Evolutionary conservation across 2,888 invertebrate species (phyloP), one percentile per base, ranked within the genome.

Genomic region (Cordylochernes scorpioides): DNA sequence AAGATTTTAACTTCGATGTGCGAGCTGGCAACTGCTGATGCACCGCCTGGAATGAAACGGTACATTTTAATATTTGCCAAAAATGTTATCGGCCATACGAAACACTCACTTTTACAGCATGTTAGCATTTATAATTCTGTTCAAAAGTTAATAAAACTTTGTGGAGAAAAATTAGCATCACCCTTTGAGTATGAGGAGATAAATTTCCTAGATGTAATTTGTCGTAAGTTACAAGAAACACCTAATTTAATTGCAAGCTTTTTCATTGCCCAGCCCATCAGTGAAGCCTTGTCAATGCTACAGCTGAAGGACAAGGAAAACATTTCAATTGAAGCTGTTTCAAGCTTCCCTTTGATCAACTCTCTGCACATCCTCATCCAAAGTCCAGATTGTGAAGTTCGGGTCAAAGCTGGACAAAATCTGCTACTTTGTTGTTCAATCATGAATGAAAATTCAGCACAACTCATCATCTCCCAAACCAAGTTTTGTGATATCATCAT

Each of bases 161-260:
- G 72, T 53, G 67, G 68, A 40, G 70, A 71, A 35, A 62, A 58
- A 36, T 59, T 62, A 27, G 71, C 71, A 1, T 68, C 68, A 1
- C 70, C 72, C 0, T 67, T 68, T 15, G 72, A 73, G 48, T 59
- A 60, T 18, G 70, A 71, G 46, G 72, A 73, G 55, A 66, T 72
- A 5, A 65, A 69, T 45, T 64, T 71, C 34, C 54, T 73, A 3
- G 57, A 68, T 27, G 66, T 68, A 0, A 54, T 73, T 1, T 71
- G 71, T 47, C 68, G 69, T 19, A 55, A 70, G n/a, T 64, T 72
- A 4, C 61, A 68, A 34, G 64, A 67, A 40, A 65, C 71, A 44
- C 67, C 69, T 0, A 63, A 67, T 24, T 54, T 71, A 3, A 50
- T 55, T 35, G 53, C 52, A 40, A 52, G 57, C 39, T 58, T 57